These are phyloP conservation scores for Atrichornis clamosus DNA, from an alignment of 2,113 vertebrate species.

Conservation along the genomic window DNA sequence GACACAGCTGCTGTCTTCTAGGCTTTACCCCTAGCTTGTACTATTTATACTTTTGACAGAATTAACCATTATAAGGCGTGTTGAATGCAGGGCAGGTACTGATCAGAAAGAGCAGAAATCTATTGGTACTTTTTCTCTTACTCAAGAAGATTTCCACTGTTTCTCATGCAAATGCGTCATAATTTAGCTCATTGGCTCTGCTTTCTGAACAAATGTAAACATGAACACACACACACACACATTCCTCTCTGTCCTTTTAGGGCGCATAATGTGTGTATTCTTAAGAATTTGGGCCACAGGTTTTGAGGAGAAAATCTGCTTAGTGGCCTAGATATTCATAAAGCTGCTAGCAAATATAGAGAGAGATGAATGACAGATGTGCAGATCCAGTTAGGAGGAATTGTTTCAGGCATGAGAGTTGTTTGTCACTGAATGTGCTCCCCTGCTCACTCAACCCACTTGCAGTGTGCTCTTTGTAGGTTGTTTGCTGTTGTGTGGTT, in stretches of 20 bases:
- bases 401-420: background rate
- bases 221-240: rapidly evolving
- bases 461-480: background rate
- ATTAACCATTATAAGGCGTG: background rate
- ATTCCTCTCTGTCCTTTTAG: background rate
- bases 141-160: background rate
- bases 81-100: background rate
- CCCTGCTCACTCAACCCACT: background rate
- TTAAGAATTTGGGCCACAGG: conserved; percentile 12
- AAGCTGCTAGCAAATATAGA: background rate
- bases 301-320: conserved; percentile 56
- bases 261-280: background rate
- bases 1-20: background rate
- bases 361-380: background rate
- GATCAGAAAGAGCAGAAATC: background rate
- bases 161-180: background rate
- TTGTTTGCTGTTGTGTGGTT: background rate
- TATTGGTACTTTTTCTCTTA: background rate
- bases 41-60: background rate
- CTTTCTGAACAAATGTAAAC: background rate
- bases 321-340: conserved; percentile 39
- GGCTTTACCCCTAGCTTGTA: background rate
- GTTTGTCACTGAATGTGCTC: background rate
- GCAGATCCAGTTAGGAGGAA: background rate
- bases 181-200: background rate